These are phyloP conservation scores for Chamaea fasciata DNA, from an alignment of 2,113 vertebrate genomes.

Conservation along the genomic window DNA sequence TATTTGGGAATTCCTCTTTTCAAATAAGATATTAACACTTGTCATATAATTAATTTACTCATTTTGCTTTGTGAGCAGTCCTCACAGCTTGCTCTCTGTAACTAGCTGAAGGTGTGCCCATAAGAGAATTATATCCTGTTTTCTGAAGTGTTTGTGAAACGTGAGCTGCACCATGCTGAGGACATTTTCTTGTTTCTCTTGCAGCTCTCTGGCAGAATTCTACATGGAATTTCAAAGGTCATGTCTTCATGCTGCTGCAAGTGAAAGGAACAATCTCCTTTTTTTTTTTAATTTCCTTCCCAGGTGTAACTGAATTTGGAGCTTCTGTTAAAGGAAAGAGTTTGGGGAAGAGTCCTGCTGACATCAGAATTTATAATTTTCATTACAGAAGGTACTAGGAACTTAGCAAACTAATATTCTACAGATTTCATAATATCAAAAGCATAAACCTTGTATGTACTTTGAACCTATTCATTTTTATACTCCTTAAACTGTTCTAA, in stretches of 20 bases:
- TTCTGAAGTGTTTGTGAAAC: neutral
- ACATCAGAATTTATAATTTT: conserved; percentile 10
- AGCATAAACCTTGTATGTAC: neutral
- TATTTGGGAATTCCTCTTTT: neutral
- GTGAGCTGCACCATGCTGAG: neutral
- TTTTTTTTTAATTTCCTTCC: neutral
- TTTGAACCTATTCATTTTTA: neutral
- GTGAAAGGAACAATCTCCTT: neutral
- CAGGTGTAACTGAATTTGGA: neutral
- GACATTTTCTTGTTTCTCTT: neutral
- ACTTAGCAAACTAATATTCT: neutral
- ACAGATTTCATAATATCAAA: neutral
- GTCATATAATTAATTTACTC: conserved; percentile 6
- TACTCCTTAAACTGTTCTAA: neutral
- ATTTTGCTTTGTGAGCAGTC: neutral
- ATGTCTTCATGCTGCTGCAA: neutral
- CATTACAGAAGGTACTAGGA: neutral
- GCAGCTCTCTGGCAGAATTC: neutral
- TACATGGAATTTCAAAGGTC: neutral
- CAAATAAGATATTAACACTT: conserved; percentile 29
- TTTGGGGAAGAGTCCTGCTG: neutral
- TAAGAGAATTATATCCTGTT: neutral
- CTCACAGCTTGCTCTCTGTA: conserved; percentile 4
- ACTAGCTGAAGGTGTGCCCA: neutral
- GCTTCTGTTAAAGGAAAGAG: neutral